Conservation (phyloP, 2,113 vertebrate genomes). For the Lynx canadensis region DNA sequence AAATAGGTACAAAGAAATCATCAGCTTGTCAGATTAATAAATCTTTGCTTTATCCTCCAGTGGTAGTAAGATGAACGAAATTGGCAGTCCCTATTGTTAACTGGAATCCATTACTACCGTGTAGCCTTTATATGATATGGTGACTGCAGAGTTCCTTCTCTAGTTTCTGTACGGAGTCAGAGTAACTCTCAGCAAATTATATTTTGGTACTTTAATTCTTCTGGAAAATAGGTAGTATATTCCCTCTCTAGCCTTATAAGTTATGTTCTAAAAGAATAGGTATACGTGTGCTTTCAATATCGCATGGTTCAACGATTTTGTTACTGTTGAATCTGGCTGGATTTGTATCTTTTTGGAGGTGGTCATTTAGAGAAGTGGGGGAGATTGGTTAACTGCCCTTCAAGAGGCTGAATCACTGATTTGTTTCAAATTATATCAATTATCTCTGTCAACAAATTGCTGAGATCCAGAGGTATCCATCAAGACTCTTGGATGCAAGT, state of each 20-base stretch:
- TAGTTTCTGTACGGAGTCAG: background rate
- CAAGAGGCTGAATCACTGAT: background rate
- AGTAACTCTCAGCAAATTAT: background rate
- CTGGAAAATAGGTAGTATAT: background rate
- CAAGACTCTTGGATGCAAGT: background rate
- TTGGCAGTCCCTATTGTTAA: background rate
- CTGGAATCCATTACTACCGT: background rate
- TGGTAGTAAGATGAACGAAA: background rate
- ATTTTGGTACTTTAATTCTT: conserved; percentile 11
- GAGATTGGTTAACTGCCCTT: background rate
- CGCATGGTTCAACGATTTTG: background rate
- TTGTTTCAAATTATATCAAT: background rate
- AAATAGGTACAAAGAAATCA: conserved; percentile 11
- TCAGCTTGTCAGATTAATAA: background rate
- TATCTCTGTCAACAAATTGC: background rate
- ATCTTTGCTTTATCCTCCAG: background rate
- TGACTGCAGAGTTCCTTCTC: background rate
- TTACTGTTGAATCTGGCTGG: background rate
- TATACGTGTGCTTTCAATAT: background rate
- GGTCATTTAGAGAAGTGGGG: background rate
- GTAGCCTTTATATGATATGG: background rate
- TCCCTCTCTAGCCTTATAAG: background rate
- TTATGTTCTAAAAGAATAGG: background rate
- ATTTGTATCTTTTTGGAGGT: background rate
- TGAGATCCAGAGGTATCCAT: background rate